These are phyloP conservation scores for Parazoanthus atlanticus DNA, from an alignment of 92 coral and sea anemone genomes.

Conservation along the genomic window DNA sequence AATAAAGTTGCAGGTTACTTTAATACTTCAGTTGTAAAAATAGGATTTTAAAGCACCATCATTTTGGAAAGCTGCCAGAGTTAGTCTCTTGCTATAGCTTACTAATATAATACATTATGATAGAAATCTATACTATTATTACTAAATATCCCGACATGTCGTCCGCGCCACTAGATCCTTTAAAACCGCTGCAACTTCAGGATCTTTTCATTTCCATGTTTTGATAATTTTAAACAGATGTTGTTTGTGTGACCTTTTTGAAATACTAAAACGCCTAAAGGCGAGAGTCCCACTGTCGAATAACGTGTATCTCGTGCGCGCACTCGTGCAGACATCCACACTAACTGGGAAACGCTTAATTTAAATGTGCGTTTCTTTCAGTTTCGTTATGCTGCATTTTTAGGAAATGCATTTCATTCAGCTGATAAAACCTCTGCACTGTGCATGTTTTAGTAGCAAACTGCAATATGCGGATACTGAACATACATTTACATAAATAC, in stretches of 20 bases:
- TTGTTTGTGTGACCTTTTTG: neutral
- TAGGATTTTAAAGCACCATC: too few relatives aligned
- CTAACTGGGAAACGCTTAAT: neutral
- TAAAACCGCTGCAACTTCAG: neutral
- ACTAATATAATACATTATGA: too few relatives aligned
- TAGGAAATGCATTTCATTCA: too few relatives aligned
- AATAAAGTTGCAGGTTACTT: too few relatives aligned
- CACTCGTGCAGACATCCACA: neutral
- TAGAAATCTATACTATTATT: too few relatives aligned
- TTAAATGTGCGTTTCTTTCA: too few relatives aligned
- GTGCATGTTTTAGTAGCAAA: neutral
- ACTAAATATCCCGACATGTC: too few relatives aligned
- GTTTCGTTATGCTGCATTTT: neutral
- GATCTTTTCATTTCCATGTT: neutral
- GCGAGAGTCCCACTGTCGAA: neutral
- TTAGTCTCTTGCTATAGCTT: too few relatives aligned
- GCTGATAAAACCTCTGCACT: neutral
- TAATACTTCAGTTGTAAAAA: too few relatives aligned
- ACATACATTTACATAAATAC: too few relatives aligned
- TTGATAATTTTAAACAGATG: neutral
- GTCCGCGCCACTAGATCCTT: too few relatives aligned
- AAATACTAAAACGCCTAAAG: neutral
- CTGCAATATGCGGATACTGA: neutral
- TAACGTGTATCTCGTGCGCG: neutral
- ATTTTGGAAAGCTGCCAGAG: too few relatives aligned